These are phyloP conservation scores for Bombus sibiricus DNA, from an alignment of 1,140 invertebrate genomes.

Conservation along the genomic window DNA sequence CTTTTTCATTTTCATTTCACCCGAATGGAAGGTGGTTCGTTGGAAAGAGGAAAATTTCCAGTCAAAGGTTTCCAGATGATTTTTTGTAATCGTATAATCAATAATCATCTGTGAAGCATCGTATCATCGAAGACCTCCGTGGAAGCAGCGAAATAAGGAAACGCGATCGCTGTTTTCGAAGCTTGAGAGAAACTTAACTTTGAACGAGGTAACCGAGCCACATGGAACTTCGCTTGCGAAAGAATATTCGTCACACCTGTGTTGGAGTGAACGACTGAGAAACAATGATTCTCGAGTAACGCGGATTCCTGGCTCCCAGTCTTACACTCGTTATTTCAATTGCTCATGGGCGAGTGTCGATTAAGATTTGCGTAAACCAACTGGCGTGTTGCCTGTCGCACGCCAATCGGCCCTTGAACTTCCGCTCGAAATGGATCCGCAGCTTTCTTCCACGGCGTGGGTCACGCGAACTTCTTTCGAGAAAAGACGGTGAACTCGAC, in stretches of 20 bases:
- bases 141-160: not conserved
- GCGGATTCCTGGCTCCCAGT: not conserved
- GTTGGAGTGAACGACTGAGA: not conserved
- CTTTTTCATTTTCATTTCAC: too few relatives aligned
- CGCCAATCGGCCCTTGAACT: slow-evolving; percentile 10
- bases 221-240: too few relatives aligned
- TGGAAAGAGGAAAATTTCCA: not conserved
- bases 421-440: slow-evolving; percentile 17
- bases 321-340: slow-evolving; percentile 29
- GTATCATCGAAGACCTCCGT: not conserved
- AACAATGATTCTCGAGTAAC: not conserved
- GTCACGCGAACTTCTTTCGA: not conserved
- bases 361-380: slow-evolving; percentile 29
- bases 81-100: too few relatives aligned
- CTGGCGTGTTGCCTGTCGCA: slow-evolving; percentile 31
- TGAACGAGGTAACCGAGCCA: not conserved
- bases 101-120: not conserved
- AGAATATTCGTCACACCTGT: too few relatives aligned
- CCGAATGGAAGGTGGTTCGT: not conserved
- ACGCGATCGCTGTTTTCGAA: not conserved
- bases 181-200: not conserved
- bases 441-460: slow-evolving; percentile 7
- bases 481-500: not conserved
- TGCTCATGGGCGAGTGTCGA: not conserved
- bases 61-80: not conserved